Base-by-base conservation (phyloP, 2,888 invertebrate genomes). In the Vandiemenella viatica region DNA sequence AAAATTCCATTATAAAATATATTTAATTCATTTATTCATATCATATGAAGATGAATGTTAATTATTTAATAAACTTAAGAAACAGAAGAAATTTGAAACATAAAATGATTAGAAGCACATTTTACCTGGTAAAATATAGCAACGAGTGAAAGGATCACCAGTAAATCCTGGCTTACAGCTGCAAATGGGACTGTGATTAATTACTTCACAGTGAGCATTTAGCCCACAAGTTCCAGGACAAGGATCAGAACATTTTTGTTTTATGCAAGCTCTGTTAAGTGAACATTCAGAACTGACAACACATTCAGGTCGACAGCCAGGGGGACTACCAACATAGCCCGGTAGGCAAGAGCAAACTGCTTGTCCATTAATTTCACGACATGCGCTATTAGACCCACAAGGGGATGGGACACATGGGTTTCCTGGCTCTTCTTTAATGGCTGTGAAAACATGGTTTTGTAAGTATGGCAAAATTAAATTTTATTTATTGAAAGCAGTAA, bases 131-230 rank as follows among this genome's bases (percentile, higher is more conserved):
- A 66, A 58, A 44, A 61, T 59, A 26, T 69, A 69, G 59, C 87
- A 87, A 38, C 74, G 75, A 8, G 76, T 70, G 61, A 87, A 88
- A 43, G 90, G 88, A 77, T 89, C 85, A 10, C 90, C 90, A 50
- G 79, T 76, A 62, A 78, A 76, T 26, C 79, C 81, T 18, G 65
- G 65, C 26, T 79, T 76, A 62, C 83, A 83, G 49, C 74, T 74
- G 61, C 83, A 83, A 58, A 81, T 78, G 5, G 82, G 80, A 58
- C 76, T 76, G 60, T 83, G 82, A 61, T 80, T 79, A 32, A 80
- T 74, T 15, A 83, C 83, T 55, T 75, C 73, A 57, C 87, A 87
- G 53, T 75, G 71, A 3, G 84, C 72, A 61, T 83, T 80, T 55
- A 73, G 69, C 17, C 85, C 85, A 63, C 87, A 85, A 53, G 79